A percentile compares a stretch with the other conserved stretches of the same genome.
These are phyloP conservation scores for Apis florea DNA, from an alignment of 1,140 invertebrate genomes.

Conservation along the genomic window DNA sequence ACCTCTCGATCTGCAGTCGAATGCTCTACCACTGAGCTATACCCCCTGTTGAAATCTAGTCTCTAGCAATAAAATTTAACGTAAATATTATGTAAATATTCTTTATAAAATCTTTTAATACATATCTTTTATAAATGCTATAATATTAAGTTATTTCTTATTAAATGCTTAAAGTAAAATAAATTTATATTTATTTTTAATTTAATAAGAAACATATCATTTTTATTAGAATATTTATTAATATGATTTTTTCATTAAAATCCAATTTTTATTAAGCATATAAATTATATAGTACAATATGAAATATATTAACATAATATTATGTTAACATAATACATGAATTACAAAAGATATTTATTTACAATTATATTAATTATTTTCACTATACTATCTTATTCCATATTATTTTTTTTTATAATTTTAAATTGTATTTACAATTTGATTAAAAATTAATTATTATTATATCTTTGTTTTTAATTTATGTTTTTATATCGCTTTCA, in stretches of 20 bases:
- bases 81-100: neutral
- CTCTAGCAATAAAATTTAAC: neutral
- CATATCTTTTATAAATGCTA: neutral
- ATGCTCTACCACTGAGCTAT: constrained; percentile 89
- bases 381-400: neutral
- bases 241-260: neutral
- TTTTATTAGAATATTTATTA: neutral
- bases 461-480: neutral
- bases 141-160: neutral
- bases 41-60: constrained; percentile 76
- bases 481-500: neutral
- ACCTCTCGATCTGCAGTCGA: constrained; percentile 95
- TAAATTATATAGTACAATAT: neutral
- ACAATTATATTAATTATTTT: neutral
- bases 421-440: neutral
- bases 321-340: neutral
- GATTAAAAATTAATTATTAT: neutral
- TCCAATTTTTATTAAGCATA: neutral
- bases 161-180: neutral
- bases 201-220: neutral
- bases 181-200: too few species aligned
- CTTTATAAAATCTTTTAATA: neutral
- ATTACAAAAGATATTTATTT: neutral
- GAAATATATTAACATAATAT: neutral
- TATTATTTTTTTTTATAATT: neutral